Evolutionary conservation across 2,113 vertebrate genomes (phyloP).

Genomic region (Patagioenas fasciata): DNA sequence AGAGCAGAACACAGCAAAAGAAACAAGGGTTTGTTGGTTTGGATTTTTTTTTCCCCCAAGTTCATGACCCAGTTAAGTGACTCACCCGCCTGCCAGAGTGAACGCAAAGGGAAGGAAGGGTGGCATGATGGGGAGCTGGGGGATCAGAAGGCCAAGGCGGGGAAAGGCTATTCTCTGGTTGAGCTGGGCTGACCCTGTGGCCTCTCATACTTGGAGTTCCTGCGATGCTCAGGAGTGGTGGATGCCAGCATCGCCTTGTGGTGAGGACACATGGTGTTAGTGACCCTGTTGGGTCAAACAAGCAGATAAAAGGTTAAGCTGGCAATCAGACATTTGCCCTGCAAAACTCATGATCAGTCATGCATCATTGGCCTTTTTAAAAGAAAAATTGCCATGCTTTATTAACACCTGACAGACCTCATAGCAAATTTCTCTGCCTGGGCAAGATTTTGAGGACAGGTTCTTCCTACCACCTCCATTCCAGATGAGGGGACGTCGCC

Average conservation of each 20-base stretch:
- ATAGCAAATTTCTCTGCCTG: not conserved
- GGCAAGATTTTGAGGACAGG: not conserved
- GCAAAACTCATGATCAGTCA: not conserved
- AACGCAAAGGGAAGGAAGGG: not conserved
- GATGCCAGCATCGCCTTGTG: not conserved
- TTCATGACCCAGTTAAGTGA: not conserved
- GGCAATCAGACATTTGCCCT: not conserved
- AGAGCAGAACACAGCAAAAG: not conserved
- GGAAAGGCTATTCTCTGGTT: not conserved
- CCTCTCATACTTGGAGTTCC: not conserved
- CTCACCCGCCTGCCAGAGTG: fast-evolving
- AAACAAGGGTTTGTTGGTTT: not conserved
- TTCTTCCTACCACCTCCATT: not conserved
- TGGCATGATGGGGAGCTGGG: not conserved
- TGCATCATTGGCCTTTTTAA: not conserved
- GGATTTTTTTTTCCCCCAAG: no score
- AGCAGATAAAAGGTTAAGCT: not conserved
- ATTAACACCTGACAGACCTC: not conserved
- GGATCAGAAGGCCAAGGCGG: not conserved
- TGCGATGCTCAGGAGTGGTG: not conserved
- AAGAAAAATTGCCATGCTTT: not conserved
- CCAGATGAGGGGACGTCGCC: not conserved
- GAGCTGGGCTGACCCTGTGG: not conserved
- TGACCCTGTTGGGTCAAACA: not conserved
- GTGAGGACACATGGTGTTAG: not conserved